Evolutionary conservation across 1,140 invertebrate genomes (phyloP).

Genomic region (Papilio machaon): DNA sequence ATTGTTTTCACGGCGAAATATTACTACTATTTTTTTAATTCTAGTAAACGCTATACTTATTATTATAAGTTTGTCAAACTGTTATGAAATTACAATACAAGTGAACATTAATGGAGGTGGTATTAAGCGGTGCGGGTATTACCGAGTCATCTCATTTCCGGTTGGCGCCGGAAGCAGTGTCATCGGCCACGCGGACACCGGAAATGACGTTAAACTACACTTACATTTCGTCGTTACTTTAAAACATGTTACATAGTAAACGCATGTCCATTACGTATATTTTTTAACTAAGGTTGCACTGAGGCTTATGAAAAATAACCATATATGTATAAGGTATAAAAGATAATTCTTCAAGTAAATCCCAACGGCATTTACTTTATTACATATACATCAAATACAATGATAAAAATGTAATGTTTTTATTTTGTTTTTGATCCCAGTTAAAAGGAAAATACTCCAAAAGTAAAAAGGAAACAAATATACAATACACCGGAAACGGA

Average conservation of each 20-base stretch:
- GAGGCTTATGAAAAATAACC: no score
- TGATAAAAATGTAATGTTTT: background rate
- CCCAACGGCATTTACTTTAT: no score
- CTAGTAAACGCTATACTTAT: background rate
- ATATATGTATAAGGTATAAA: no score
- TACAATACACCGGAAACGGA: background rate
- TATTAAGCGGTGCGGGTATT: background rate
- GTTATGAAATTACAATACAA: background rate
- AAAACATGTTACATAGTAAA: conserved; percentile 33
- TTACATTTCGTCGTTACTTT: conserved; percentile 46
- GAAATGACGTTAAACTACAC: conserved; percentile 51
- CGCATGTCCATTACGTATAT: no score
- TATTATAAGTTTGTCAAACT: background rate
- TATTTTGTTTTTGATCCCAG: background rate
- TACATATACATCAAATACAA: background rate
- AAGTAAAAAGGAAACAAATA: conserved; percentile 4
- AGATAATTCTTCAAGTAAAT: no score
- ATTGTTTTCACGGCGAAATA: no score
- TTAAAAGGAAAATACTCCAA: background rate
- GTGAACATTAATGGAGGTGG: background rate
- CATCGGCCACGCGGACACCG: conserved; percentile 53
- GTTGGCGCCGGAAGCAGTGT: conserved; percentile 49
- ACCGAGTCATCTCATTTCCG: conserved; percentile 28
- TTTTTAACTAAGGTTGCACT: no score
- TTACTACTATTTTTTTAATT: background rate